Percentiles rank a stretch among this genome's conserved stretches.
phyloP scores from a whole-genome alignment of 2,113 vertebrate species.

The Cathartes aura region DNA sequence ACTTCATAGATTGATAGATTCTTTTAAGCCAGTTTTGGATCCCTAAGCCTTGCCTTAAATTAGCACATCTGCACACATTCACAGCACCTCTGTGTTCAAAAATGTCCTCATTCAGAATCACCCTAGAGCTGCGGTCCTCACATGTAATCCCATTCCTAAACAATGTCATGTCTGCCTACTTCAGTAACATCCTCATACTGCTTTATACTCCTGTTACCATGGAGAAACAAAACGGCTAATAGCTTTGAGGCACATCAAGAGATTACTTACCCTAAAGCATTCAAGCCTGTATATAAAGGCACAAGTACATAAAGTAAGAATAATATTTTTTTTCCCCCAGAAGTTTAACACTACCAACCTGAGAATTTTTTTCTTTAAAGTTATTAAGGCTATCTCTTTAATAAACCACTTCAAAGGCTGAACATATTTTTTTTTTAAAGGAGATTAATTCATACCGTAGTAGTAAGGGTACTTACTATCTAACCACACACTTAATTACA shows the following conservation, averaged over 20 bases:
- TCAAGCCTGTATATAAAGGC: background rate
- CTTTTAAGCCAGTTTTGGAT: background rate
- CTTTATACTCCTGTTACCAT: conserved; percentile 40
- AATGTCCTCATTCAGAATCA: background rate
- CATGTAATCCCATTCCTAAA: background rate
- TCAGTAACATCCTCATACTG: background rate
- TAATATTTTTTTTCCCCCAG: fast-evolving
- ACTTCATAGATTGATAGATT: background rate
- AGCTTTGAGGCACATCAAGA: background rate
- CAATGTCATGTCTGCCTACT: background rate
- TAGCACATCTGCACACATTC: background rate
- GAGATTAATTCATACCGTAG: background rate
- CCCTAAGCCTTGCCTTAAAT: background rate
- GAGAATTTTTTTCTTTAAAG: background rate
- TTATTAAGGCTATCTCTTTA: background rate
- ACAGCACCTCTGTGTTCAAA: background rate
- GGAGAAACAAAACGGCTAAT: conserved; percentile 51
- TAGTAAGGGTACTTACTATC: background rate
- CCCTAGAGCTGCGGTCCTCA: background rate
- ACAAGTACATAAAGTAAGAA: background rate
- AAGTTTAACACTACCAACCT: background rate
- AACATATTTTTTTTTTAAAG: background rate
- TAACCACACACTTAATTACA: background rate
- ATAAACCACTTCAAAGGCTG: background rate
- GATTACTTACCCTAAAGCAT: background rate